These are phyloP conservation scores for Polypedilum vanderplanki DNA, from an alignment of 1,140 invertebrate species.

Conservation along the genomic window DNA sequence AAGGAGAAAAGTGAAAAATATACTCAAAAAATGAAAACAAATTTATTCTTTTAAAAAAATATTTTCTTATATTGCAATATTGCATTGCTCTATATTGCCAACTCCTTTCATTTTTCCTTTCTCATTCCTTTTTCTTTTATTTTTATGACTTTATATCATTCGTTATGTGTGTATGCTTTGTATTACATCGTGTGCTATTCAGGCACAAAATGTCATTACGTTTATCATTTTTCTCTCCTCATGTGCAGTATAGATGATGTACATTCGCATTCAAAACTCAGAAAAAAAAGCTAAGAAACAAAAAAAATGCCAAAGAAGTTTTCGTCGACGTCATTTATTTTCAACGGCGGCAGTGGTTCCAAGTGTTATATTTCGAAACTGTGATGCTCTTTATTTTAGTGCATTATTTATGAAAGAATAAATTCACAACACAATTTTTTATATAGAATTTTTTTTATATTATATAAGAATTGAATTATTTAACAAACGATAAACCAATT, in stretches of 20 bases:
- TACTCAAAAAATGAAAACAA: neutral
- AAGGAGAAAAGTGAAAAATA: neutral
- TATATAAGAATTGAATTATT: slow-evolving; percentile 9
- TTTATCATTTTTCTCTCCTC: slow-evolving; percentile 18
- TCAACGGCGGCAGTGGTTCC: slow-evolving; percentile 7
- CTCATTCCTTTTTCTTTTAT: neutral
- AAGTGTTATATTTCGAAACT: slow-evolving; percentile 14
- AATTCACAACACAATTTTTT: slow-evolving; percentile 2
- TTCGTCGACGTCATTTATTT: slow-evolving; percentile 6
- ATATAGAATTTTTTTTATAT: neutral
- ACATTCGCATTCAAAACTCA: neutral
- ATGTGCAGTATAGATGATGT: neutral
- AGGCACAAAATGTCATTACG: slow-evolving; percentile 6
- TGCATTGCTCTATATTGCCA: slow-evolving; percentile 7
- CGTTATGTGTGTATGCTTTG: neutral
- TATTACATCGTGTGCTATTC: slow-evolving; percentile 17
- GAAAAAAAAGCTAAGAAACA: neutral
- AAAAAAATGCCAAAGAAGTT: slow-evolving; percentile 19
- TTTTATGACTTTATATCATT: slow-evolving; percentile 2
- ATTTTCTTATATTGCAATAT: slow-evolving; percentile 1
- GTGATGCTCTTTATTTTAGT: slow-evolving; percentile 13
- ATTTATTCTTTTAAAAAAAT: neutral
- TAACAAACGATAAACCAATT: slow-evolving; percentile 13
- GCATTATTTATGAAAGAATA: slow-evolving; percentile 14
- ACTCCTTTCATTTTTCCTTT: neutral